These are phyloP conservation scores for Dinocampus coccinellae DNA, from an alignment of 2,888 invertebrate species.

Conservation along the genomic window DNA sequence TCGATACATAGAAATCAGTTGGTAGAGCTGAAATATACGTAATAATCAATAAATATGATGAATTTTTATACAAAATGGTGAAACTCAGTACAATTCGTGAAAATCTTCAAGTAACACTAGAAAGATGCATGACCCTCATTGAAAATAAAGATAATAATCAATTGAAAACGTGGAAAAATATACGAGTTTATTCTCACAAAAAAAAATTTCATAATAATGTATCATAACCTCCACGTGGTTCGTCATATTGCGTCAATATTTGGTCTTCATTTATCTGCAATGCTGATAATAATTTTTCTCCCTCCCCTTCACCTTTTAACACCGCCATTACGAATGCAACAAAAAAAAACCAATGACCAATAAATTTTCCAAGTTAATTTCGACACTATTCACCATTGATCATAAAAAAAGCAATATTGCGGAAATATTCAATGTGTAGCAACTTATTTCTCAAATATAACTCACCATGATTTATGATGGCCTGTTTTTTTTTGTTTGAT, in stretches of 20 bases:
- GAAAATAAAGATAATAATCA: background rate
- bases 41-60: background rate
- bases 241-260: slow-evolving; percentile 1
- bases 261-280: slow-evolving; percentile 1
- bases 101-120: background rate
- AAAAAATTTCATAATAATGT: background rate
- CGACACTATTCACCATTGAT: background rate
- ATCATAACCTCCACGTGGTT: background rate
- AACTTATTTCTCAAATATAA: background rate
- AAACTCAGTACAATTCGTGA: background rate
- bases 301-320: background rate
- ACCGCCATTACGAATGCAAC: background rate
- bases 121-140: background rate
- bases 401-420: background rate
- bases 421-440: background rate
- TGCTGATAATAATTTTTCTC: background rate
- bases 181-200: background rate
- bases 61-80: background rate
- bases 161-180: background rate
- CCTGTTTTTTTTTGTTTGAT: background rate
- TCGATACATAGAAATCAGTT: background rate
- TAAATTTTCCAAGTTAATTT: background rate
- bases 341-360: background rate
- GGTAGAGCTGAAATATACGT: background rate
- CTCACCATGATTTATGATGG: slow-evolving; percentile 1